Evolutionary conservation across 1,140 invertebrate species (phyloP), one percentile per base, ranked within the genome.

Genomic region (Venustaconcha ellipsiformis): DNA sequence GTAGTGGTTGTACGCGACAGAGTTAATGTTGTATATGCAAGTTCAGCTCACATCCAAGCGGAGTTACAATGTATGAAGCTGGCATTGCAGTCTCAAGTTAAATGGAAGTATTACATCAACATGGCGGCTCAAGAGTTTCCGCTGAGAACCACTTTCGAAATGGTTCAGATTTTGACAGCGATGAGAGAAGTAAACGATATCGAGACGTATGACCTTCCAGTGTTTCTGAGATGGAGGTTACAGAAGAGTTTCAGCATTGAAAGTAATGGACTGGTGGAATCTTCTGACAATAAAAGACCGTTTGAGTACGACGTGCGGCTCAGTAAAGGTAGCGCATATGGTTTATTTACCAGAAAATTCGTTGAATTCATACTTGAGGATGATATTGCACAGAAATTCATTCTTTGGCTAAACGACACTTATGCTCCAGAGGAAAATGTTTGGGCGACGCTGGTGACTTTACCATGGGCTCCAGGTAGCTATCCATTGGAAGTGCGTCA

Each of bases 101-200:
- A 76, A 5, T 87, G 86, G 86, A 82, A 82, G 62, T 87, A 87
- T 70, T 81, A 85, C 65, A 79, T 87, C 18, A 87, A 87, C 68
- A 59, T 86, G 17, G 70, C 84, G 0, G 83, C 80, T 14, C 76
- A 82, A 62, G 84, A 86, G 62, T 85, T 86, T 66, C 84, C 84
- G 14, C 66, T 85, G 48, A 80, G 74, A 58, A 85, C 86, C 20
- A 87, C 84, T 67, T 65, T 82, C 23, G 83, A 86, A 75, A 74
- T 84, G 60, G 79, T 84, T 0, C 48, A 64, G 66, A 81, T 84
- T 57, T 70, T 83, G 14, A 77, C 78, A 30, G 55, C 71, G 3
- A 72, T 83, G 8, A 69, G 79, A 18, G 83, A 80, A 14, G 74
- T 77, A 26, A 86, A 83, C 72, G 79, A 83, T 56, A 80, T 85